Conservation (phyloP, 2,113 vertebrate species). For the Microtus pennsylvanicus region DNA sequence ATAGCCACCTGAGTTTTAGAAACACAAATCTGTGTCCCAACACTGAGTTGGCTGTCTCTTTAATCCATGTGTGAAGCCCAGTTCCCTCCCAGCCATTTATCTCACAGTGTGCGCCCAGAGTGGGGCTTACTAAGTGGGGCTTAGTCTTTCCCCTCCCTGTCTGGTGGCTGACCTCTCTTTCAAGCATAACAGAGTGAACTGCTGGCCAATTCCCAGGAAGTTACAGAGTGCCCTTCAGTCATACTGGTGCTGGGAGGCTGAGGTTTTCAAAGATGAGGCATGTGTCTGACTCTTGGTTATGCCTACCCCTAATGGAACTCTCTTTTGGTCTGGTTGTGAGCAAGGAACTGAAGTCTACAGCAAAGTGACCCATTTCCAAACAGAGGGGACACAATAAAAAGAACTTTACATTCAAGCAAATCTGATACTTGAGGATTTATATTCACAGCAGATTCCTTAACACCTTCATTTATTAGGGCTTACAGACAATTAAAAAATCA, state of each 20-base stretch:
- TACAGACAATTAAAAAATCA: conserved; percentile 9
- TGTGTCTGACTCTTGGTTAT: background rate
- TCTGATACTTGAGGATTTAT: conserved; percentile 5
- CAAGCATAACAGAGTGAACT: background rate
- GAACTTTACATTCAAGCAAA: background rate
- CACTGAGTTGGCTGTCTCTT: background rate
- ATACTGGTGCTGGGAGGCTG: background rate
- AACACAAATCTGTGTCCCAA: background rate
- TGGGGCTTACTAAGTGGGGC: too few relatives aligned
- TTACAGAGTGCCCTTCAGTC: background rate
- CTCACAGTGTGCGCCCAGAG: too few relatives aligned
- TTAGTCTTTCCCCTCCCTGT: background rate
- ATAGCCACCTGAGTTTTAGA: background rate
- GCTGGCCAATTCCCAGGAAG: background rate
- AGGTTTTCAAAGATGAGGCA: background rate
- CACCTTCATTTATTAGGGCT: background rate
- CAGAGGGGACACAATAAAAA: background rate
- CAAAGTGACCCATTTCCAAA: background rate
- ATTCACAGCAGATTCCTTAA: background rate
- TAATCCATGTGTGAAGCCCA: accelerated
- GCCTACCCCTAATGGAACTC: background rate
- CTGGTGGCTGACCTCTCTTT: background rate
- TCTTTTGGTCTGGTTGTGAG: background rate
- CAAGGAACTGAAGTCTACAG: background rate
- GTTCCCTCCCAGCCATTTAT: background rate